phyloP scores from a whole-genome alignment of 2,888 invertebrate genomes.

The Conomelus anceps region DNA sequence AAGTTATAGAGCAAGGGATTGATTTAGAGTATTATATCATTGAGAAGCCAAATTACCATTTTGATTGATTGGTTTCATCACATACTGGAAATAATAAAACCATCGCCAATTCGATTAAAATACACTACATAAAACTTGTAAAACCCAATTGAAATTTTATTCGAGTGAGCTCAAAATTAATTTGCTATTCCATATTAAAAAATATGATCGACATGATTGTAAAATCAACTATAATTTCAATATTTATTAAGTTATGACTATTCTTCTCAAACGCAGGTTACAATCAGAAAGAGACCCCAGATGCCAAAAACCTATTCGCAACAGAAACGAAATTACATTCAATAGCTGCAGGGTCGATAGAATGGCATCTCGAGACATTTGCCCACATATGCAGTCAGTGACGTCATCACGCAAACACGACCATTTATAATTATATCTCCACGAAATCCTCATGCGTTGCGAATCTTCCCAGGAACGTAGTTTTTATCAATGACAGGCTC shows the following conservation, averaged over 20 bases:
- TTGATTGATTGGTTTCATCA: neutral
- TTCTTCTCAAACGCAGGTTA: neutral
- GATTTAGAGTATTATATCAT: neutral
- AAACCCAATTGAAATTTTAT: neutral
- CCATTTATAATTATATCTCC: neutral
- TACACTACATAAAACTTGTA: neutral
- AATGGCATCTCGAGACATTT: neutral
- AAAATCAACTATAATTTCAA: neutral
- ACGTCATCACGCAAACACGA: neutral
- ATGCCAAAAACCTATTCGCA: neutral
- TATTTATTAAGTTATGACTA: neutral
- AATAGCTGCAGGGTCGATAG: neutral
- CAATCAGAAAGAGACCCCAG: neutral
- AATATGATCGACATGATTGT: neutral
- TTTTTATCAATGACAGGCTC: constrained; percentile 97
- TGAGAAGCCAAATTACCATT: neutral
- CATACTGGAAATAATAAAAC: neutral
- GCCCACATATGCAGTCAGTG: neutral
- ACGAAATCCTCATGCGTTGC: constrained; percentile 72
- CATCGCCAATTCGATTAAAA: neutral
- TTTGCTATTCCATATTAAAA: neutral
- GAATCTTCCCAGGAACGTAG: constrained; percentile 98
- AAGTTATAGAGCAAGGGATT: neutral
- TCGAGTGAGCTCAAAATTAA: neutral
- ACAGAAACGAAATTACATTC: neutral